Conservation (phyloP, 37 sponge, comb jelly and placozoan species). For the Hormiphora californensis region DNA sequence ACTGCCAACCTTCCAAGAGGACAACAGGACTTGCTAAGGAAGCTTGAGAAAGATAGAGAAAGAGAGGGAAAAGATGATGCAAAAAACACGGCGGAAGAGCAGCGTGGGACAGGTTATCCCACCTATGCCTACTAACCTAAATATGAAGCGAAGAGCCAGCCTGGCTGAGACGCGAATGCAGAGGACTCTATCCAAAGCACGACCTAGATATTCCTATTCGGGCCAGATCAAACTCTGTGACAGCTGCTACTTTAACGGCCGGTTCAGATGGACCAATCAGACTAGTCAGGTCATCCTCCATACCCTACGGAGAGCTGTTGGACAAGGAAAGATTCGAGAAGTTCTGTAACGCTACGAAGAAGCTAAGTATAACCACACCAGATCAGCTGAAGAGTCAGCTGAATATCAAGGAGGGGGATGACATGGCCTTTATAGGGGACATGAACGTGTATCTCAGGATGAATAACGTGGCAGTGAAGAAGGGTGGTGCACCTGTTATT, state of each 20-base stretch:
- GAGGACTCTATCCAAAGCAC: slow-evolving; percentile 37
- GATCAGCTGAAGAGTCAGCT: neutral
- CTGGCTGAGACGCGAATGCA: neutral
- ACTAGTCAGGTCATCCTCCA: neutral
- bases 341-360: neutral
- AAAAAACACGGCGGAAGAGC: neutral
- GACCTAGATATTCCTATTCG: neutral
- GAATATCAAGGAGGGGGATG: neutral
- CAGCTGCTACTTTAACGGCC: no score
- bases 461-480: neutral
- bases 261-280: neutral
- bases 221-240: no score
- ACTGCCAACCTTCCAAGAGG: neutral
- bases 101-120: neutral
- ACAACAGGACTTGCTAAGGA: slow-evolving; percentile 14
- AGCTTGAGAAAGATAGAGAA: neutral
- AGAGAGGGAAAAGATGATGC: neutral
- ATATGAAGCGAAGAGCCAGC: neutral
- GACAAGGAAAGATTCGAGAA: slow-evolving; percentile 18
- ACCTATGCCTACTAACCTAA: neutral
- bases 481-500: neutral
- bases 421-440: neutral
- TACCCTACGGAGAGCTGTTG: slow-evolving; percentile 14
- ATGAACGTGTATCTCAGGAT: neutral
- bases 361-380: neutral